phyloP scores from a whole-genome alignment of 2,888 invertebrate genomes.

The Odontocolon sp. region DNA sequence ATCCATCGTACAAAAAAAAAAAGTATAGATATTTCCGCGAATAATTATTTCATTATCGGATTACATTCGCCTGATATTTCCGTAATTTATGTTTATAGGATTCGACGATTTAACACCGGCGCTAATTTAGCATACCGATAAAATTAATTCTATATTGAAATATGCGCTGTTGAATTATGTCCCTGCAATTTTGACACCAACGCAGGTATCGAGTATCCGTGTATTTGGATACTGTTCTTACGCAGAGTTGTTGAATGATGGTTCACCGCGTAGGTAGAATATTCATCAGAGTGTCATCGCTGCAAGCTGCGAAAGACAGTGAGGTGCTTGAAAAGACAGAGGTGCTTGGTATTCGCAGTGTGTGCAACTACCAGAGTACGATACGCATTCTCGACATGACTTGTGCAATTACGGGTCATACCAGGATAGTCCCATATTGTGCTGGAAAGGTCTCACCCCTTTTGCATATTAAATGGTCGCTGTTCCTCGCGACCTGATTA shows the following conservation, averaged over 20 bases:
- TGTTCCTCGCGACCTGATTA: constrained; percentile 31
- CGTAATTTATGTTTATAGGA: too few relatives aligned
- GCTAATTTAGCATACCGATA: too few relatives aligned
- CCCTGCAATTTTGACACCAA: background rate
- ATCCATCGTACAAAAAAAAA: too few relatives aligned
- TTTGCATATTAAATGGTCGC: constrained; percentile 35
- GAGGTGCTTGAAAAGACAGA: background rate
- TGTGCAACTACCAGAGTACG: constrained; percentile 12
- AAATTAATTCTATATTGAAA: too few relatives aligned
- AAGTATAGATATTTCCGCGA: too few relatives aligned
- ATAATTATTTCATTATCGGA: too few relatives aligned
- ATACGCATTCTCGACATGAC: constrained; percentile 22
- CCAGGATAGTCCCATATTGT: constrained; percentile 31
- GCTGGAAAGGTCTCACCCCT: constrained; percentile 4
- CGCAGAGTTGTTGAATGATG: background rate
- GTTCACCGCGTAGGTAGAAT: background rate
- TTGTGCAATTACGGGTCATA: constrained; percentile 41
- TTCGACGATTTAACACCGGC: too few relatives aligned
- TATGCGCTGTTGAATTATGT: background rate
- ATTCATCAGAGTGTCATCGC: constrained; percentile 1
- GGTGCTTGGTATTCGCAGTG: constrained; percentile 28
- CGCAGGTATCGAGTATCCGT: constrained; percentile 26
- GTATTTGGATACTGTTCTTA: constrained; percentile 16
- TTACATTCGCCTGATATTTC: too few relatives aligned
- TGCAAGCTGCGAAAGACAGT: background rate